Conservation (phyloP, 2,797 vertebrate genomes). For the Cercopithecus hamlyni region DNA sequence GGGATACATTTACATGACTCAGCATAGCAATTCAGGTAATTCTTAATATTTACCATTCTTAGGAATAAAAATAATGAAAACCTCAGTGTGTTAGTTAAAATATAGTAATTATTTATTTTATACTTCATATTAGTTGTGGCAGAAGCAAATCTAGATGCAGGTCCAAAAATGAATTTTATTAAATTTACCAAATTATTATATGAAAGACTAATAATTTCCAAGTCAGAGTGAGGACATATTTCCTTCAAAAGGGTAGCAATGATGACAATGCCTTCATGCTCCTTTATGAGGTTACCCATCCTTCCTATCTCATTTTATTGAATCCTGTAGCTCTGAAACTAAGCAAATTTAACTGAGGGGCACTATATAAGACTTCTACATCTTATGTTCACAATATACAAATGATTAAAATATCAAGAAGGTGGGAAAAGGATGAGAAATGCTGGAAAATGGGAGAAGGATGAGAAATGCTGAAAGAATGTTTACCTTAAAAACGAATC, state of each 20-base stretch:
- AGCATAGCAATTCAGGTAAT: neutral
- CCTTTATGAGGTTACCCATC: neutral
- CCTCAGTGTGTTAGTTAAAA: neutral
- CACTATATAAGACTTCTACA: neutral
- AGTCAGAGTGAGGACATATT: neutral
- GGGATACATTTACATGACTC: neutral
- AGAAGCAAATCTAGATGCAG: constrained; percentile 30
- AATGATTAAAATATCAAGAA: neutral
- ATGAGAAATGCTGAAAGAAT: neutral
- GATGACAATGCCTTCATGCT: neutral
- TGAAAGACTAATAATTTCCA: neutral
- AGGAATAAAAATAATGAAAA: constrained; percentile 11
- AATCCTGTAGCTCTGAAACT: neutral
- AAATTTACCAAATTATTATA: constrained; percentile 23
- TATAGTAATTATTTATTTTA: neutral
- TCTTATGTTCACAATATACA: neutral
- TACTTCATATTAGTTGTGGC: neutral
- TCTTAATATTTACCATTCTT: neutral
- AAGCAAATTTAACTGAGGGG: neutral
- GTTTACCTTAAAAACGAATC: neutral
- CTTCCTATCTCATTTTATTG: neutral
- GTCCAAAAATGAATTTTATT: constrained; percentile 34
- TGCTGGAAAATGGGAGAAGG: neutral
- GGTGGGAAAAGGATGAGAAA: neutral
- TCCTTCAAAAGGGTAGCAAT: neutral